phyloP scores from a whole-genome alignment of 2,888 invertebrate genomes.

The Venustoraphidia nigricollis region DNA sequence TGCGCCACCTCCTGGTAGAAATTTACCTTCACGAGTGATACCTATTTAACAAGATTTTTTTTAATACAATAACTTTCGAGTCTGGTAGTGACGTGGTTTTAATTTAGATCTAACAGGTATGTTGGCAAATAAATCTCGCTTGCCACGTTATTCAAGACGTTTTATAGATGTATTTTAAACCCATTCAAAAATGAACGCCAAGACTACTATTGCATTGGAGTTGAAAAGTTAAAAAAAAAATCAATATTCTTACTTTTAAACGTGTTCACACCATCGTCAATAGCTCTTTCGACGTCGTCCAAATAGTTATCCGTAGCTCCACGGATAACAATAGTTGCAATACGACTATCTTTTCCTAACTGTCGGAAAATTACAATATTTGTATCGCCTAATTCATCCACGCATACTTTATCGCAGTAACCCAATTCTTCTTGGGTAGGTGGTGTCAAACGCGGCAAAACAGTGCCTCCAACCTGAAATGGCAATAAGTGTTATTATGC shows the following conservation, averaged over 20 bases:
- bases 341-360: constrained; percentile 66
- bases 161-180: no score
- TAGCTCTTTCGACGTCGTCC: constrained; percentile 96
- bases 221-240: background rate
- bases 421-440: constrained; percentile 87
- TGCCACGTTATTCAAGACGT: no score
- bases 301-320: constrained; percentile 96
- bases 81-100: background rate
- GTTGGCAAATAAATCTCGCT: no score
- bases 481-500: background rate
- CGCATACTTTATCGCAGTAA: constrained; percentile 72
- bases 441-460: constrained; percentile 48
- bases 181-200: no score
- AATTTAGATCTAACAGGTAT: no score
- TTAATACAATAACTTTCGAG: background rate
- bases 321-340: constrained; percentile 86
- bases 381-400: constrained; percentile 93
- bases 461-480: constrained; percentile 27
- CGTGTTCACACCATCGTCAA: constrained; percentile 98
- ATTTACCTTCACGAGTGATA: constrained; percentile 30
- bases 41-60: constrained; percentile 15
- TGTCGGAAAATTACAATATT: constrained; percentile 86
- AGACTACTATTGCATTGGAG: no score
- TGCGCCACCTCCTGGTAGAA: constrained; percentile 90
- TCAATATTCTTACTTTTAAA: constrained; percentile 48